Conservation (phyloP, 2,888 invertebrate species). For the Agriotes lineatus region DNA sequence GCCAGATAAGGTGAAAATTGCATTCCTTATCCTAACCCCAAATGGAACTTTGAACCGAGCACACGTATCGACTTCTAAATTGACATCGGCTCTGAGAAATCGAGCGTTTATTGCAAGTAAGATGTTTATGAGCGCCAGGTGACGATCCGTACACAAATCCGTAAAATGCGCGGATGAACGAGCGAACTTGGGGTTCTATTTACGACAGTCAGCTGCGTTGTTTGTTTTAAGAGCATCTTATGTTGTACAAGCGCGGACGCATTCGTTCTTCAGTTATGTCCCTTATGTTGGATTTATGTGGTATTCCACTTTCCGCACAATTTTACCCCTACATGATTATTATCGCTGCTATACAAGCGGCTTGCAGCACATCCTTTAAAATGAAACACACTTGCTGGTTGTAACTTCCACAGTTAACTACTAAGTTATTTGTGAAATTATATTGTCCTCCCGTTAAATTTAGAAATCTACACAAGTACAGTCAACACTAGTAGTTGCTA, state of each 20-base stretch:
- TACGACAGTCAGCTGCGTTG: slow-evolving; percentile 33
- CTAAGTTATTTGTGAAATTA: no score
- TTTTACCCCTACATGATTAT: slow-evolving; percentile 5
- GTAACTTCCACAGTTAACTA: no score
- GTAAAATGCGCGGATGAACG: slow-evolving; percentile 23
- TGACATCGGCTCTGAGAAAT: slow-evolving; percentile 26
- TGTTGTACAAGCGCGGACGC: slow-evolving; percentile 20
- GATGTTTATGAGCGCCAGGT: slow-evolving; percentile 45
- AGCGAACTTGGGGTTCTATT: slow-evolving; percentile 23
- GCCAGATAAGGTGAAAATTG: slow-evolving; percentile 63
- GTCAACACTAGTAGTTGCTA: no score
- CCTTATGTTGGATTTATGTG: slow-evolving; percentile 4
- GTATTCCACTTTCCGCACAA: slow-evolving; percentile 4
- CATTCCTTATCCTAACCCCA: slow-evolving; percentile 59
- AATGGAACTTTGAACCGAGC: slow-evolving; percentile 51
- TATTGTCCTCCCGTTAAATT: no score
- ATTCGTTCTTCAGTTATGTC: slow-evolving; percentile 21
- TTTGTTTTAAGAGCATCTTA: slow-evolving; percentile 23
- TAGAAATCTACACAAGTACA: no score
- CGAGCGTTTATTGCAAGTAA: slow-evolving; percentile 32
- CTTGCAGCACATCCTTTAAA: slow-evolving; percentile 17
- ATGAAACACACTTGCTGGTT: not conserved
- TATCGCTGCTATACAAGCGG: not conserved
- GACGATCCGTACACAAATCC: slow-evolving; percentile 35
- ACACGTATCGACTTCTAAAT: slow-evolving; percentile 42